Base-by-base conservation (phyloP, 1,140 invertebrate species). In the Temnothorax curvispinosus region DNA sequence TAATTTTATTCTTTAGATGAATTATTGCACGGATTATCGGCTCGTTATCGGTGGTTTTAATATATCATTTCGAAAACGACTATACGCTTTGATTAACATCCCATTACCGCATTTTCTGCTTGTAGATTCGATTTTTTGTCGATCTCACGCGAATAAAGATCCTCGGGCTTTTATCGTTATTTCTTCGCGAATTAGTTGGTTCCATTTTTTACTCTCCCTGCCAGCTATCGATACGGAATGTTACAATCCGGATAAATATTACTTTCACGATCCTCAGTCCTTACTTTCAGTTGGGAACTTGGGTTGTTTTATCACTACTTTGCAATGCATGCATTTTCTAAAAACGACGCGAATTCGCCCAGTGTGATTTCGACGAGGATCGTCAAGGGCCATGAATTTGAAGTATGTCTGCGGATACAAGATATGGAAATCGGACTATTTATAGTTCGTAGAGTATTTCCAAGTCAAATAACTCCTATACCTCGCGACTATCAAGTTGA, bases 381-480 rank as follows among this genome's bases (percentile, higher is more conserved):
- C 52, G n/a, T 76, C 74, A 54, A 76, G 74, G 74, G 74, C 38
- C 74, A 76, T 76, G 74, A 76, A 76, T 76, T 76, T 76, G 74
- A 76, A 76, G n/a, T 58, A 44, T 76, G 54, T 76, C 74, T 32
- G 74, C 54, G 74, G 35, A 58, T 41, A 58, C 54, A 41, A 76
- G 74, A 76, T 54, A 76, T 76, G 74, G 74, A 76, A 76, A 76
- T 76, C 52, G 32, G 72, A 38, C 74, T 76, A 76, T 58, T 76
- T 76, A 76, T 76, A 76, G 74, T 76, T 76, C 74, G 74, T 58
- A 58, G 54, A 58, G 7, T 76, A 76, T 76, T 76, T 76, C 74
- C 74, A 76, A 76, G 74, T 76, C 74, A 76, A 76, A 76, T 76
- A 58, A 15, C 41, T 13, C n/a, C 41, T 69, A 50, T 69, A 69